Base-by-base conservation (phyloP, 2,888 invertebrate species). In the Melanostoma mellinum region DNA sequence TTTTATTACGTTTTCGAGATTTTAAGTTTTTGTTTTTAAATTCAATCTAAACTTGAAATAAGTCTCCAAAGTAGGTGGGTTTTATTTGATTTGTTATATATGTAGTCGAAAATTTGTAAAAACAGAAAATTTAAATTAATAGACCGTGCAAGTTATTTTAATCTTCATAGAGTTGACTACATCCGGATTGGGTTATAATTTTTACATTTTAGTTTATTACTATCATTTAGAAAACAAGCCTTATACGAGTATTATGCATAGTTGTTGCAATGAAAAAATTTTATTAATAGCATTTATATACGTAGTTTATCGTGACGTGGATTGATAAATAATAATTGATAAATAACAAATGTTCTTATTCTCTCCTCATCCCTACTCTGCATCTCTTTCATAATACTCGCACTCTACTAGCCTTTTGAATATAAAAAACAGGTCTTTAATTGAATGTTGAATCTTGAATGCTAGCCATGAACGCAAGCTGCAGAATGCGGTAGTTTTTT, bases 51-150 rank as follows among this genome's bases (percentile, higher is more conserved):
- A 53, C 55, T 71, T 81, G 77, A 71, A 81, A 77, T 56, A 77
- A 76, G 55, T 77, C 72, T 77, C 77, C 67, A 76, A 84, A 78
- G 58, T 78, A 84, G 82, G 82, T 84, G 82, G 82, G 82, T 60
- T 84, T 78, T 60, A 65, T 84, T 73, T 69, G 75, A 75, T 46
- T 73, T 67, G 40, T 74, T 5, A 58, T 20, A 58, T 20, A 20
- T 56, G 67, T 73, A 77, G 56, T 84, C 74, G 65, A 69, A 53
- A 82, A 68, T 68, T 35, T 63, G n/a, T n/a, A 38, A 56, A 82
- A 20, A 63, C 44, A 67, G 53, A 73, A 58, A 32, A 58, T 63
- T 53, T 4, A 44, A 53, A 58, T 58, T 38, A 56, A 38, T 56
- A 65, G 42, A 58, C 60, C 40, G 60, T 78, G 78, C 58, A 78